Evolutionary conservation across 1,140 invertebrate species (phyloP), one percentile per base, ranked within the genome.

Genomic region (Drosophila ficusphila): DNA sequence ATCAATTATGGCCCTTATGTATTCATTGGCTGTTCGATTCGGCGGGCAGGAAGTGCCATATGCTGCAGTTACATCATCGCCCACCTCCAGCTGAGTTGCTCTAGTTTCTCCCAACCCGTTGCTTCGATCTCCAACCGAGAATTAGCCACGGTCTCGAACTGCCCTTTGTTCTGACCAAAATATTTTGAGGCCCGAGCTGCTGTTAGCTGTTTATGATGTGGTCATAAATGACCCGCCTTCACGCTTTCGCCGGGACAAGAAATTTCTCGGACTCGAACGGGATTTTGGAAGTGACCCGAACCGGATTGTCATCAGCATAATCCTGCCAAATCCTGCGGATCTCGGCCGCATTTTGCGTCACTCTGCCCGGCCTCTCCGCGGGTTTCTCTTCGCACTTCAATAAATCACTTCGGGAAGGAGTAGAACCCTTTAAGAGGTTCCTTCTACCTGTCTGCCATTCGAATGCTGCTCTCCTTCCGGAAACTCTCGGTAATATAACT

Each of bases 121-220:
- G 25, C 7, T 23, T 12, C 9, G 25, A 52, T 54, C 42, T 75
- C 69, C 65, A 19, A 58, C 77, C 62, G 61, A 12, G 42, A 54
- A 62, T 76, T 88, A 62, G 21, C 52, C 46, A 48, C 54, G 75
- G 60, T 79, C 56, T 31, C 25, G 36, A 18, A 18, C 31, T 11
- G 33, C 16, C 38, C 71, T 57, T 86, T 85, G 81, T 77, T 56
- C 18, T n/a, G 52, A 65, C 75, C 78, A 68, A 88, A 88, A 88
- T 88, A 88, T 88, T 88, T 81, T 81, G 77, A 88, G 74, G 38
- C 33, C 42, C 44, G 31, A 39, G 65, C 79, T 83, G 75, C 60
- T 85, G 79, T 61, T 51, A 68, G 57, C 56, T 33, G 38, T 81
- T 86, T 86, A 79, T 67, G 73, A 56, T 73, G 46, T 51, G 73